Base-by-base conservation (phyloP, 1,140 invertebrate genomes). In the Spodoptera litura region DNA sequence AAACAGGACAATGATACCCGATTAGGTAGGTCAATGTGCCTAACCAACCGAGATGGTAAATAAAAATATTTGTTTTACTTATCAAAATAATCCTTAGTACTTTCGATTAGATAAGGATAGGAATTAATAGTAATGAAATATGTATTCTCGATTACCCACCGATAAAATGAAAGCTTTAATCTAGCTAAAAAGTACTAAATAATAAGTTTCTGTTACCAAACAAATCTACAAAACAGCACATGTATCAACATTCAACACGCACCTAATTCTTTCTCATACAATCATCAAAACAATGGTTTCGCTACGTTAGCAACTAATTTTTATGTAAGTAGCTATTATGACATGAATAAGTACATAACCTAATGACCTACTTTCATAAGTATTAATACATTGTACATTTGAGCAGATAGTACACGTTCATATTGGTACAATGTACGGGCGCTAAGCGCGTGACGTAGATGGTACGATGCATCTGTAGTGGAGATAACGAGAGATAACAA, bases 271-370 rank as follows among this genome's bases (percentile, higher is more conserved):
- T 68, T 62, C 27, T 52, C 71, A 61, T 38, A 75, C 27, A 49
- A 38, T 20, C 52, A 70, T 58, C 64, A 76, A 72, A 76, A 80
- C 79, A 80, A 77, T 80, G 70, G 73, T 75, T 58, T 49, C 62
- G 13, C 64, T 59, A 56, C 55, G 27, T 9, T 64, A 71, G 64
- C 53, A 61, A 61, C 56, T 59, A 78, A 59, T 68, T 71, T 78
- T 71, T 71, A 77, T 77, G 62, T 72, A 64, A 81, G 62, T 72
- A 64, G 78, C 68, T 51, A 49, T 78, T 78, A 77, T 78, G 52
- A 62, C 58, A 81, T 35, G 35, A 76, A 80, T 78, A 72, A 53
- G 68, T 59, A 80, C 52, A 53, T 77, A 79, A 83, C 81, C 76
- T 78, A 76, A 44, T 80, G 79, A 76, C 81, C 77, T 51, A 78